phyloP scores from a whole-genome alignment of 2,888 invertebrate species.

The Carcina quercana region DNA sequence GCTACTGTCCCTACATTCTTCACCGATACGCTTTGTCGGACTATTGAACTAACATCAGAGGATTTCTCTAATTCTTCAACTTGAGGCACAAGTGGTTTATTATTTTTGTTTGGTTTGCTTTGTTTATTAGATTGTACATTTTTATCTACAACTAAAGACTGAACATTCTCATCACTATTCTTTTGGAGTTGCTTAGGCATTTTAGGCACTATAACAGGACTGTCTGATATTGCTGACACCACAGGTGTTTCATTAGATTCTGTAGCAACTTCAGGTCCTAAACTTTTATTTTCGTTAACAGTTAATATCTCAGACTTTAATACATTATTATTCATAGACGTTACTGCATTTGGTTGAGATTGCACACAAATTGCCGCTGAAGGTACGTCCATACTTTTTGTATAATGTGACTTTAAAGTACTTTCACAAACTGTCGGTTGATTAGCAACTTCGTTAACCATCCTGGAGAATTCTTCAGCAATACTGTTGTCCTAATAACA shows the following conservation, averaged over 20 bases:
- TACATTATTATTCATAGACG: constrained; percentile 59
- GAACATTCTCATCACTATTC: constrained; percentile 44
- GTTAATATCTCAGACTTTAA: constrained; percentile 61
- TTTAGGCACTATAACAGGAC: constrained; percentile 78
- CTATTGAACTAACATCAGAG: constrained; percentile 17
- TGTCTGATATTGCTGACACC: constrained; percentile 81
- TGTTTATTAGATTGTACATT: constrained; percentile 44
- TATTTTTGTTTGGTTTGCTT: constrained; percentile 42
- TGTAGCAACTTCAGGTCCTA: constrained; percentile 50
- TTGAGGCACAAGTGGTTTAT: constrained; percentile 48
- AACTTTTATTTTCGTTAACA: constrained; percentile 56
- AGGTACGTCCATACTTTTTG: constrained; percentile 43
- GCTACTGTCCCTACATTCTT: neutral
- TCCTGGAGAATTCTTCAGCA: constrained; percentile 64
- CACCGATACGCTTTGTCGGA: constrained; percentile 8
- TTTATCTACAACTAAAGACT: constrained; percentile 54
- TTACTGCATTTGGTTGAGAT: constrained; percentile 56
- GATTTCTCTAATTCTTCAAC: constrained; percentile 38
- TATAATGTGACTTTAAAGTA: constrained; percentile 41
- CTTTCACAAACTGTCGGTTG: constrained; percentile 44
- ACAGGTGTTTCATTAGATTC: constrained; percentile 74
- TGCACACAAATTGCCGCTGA: constrained; percentile 40
- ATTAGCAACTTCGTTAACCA: constrained; percentile 58
- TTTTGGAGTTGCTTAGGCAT: constrained; percentile 62
- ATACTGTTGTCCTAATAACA: constrained; percentile 49